Evolutionary conservation across 2,113 vertebrate species (phyloP), one percentile per base, ranked within the genome.

Genomic region (Prionailurus viverrinus): DNA sequence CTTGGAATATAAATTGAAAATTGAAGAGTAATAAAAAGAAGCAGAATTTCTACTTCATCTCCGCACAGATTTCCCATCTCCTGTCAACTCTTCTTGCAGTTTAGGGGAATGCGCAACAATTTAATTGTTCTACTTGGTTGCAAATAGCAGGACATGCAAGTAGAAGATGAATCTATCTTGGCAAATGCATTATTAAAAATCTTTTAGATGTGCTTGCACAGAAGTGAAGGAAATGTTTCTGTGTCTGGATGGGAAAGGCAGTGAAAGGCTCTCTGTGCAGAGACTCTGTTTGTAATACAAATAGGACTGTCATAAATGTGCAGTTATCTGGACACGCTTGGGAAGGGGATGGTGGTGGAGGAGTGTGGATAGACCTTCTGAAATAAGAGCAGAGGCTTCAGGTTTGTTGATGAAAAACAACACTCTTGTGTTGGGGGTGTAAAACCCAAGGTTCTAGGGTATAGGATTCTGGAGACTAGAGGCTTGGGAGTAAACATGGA

Each of bases 1-100:
- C 68, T 25, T 90, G 79, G 41, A 96, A 86, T 93, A 97, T 98
- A 98, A 98, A 98, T 98, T 86, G 11, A 96, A 97, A 96, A 94
- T 71, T 79, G 74, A 97, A 97, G 66, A 97, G 88, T 88, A 96
- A 91, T 89, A 93, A 96, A 76, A 85, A 88, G 93, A 95, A 97
- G 97, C 97, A 53, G 7, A 95, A 93, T 98, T 95, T 95, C 73
- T 97, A 92, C 90, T 88, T 98, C 69, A 91, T 36, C 73, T 96
- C 79, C 14, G 2, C 89, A 65, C 31, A 89, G 81, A 97, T 98
- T 98, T 98, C 83, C 87, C 85, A 91, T 76, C 45, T 94, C 68
- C 48, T 61, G 90, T 81, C 65, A 97, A 41, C 15, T 96, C 45
- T 97, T 88, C 48, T 76, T 90, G 86, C 21, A 36, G 53, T 63